Percentiles rank a stretch among this genome's conserved stretches.
These are phyloP conservation scores for Lota lota DNA, from an alignment of 2,113 vertebrate genomes.

Conservation along the genomic window DNA sequence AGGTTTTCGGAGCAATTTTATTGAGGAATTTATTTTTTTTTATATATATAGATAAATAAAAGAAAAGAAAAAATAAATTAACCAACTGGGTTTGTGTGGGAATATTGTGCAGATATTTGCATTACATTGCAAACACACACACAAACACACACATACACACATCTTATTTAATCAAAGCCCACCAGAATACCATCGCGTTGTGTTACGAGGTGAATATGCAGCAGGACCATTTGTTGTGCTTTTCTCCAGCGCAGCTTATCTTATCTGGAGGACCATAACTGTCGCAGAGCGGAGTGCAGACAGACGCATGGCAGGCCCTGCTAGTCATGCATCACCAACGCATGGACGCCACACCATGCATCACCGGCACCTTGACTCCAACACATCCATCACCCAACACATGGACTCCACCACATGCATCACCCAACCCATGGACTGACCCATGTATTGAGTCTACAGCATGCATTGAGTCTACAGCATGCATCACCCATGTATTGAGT, in stretches of 20 bases:
- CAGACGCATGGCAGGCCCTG: slow-evolving; percentile 36
- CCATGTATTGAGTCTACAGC: no score
- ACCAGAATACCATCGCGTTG: background rate
- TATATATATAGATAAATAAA: background rate
- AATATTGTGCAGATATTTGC: background rate
- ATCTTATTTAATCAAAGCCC: no score
- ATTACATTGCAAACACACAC: background rate
- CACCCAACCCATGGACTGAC: no score
- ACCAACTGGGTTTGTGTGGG: background rate
- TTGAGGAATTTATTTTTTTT: background rate
- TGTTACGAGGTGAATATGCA: slow-evolving; percentile 31
- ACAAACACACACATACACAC: background rate
- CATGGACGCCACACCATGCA: background rate
- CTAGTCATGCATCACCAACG: slow-evolving; percentile 32
- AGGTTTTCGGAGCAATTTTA: slow-evolving; percentile 18
- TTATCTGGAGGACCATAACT: slow-evolving; percentile 47
- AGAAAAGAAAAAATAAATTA: background rate
- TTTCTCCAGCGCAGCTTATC: slow-evolving; percentile 39
- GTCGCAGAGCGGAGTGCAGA: slow-evolving; percentile 39
- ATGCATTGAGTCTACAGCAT: no score
- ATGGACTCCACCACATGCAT: no score
- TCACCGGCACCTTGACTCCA: background rate
- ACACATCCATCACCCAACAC: slow-evolving; percentile 12
- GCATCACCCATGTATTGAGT: no score
- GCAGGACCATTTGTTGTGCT: slow-evolving; percentile 30